phyloP scores from a whole-genome alignment of 2,888 invertebrate genomes.

The Geophilus truncorum region DNA sequence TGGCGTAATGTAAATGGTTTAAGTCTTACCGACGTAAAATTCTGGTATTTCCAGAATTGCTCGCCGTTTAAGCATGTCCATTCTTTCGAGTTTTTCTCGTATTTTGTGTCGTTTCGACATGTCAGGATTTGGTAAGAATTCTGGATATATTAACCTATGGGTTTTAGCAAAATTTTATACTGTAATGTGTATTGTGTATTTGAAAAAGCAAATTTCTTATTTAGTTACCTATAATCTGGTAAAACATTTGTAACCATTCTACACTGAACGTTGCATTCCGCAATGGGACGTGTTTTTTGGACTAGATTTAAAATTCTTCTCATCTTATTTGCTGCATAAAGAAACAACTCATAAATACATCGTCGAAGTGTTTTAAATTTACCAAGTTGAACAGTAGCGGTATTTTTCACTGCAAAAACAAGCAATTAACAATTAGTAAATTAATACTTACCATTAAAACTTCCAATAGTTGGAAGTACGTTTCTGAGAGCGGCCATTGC shows the following conservation, averaged over 20 bases:
- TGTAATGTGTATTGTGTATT: too few species aligned
- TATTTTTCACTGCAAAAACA: not conserved
- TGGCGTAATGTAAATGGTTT: too few species aligned
- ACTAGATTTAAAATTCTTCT: not conserved
- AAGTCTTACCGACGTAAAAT: slow-evolving; percentile 81
- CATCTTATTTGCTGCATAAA: not conserved
- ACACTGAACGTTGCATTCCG: not conserved
- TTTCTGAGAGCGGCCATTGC: not conserved
- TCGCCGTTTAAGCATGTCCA: slow-evolving; percentile 86
- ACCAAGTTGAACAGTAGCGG: not conserved
- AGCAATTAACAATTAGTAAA: not conserved
- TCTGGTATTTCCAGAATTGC: slow-evolving; percentile 83
- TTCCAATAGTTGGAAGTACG: not conserved
- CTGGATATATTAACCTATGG: slow-evolving; percentile 70
- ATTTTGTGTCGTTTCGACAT: slow-evolving; percentile 69
- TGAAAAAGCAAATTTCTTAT: too few species aligned
- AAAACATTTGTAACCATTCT: not conserved
- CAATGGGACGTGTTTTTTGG: not conserved
- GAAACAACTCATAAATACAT: not conserved
- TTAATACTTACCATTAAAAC: not conserved
- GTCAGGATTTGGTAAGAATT: slow-evolving; percentile 85
- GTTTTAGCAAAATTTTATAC: too few species aligned
- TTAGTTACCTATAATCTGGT: not conserved
- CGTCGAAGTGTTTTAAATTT: too few species aligned
- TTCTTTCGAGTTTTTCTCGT: slow-evolving; percentile 80